Evolutionary conservation across 2,113 vertebrate genomes (phyloP).

Genomic region (Elgaria multicarinata): DNA sequence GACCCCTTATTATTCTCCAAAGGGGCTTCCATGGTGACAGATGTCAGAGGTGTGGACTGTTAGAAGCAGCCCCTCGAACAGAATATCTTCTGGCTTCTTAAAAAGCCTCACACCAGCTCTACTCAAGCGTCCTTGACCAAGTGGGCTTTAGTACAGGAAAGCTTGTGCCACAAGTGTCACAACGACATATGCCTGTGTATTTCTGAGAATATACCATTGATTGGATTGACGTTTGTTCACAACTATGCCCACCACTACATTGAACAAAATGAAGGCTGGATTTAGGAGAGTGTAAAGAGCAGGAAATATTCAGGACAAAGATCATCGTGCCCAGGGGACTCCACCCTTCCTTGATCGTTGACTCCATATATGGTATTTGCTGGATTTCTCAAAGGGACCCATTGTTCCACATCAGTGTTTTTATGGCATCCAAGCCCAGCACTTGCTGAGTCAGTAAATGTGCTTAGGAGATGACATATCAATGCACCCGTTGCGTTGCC

Average conservation of each 20-base stretch:
- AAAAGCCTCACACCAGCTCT: not conserved
- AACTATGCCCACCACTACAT: not conserved
- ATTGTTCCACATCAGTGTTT: not conserved
- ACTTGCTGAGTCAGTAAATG: constrained; percentile 1
- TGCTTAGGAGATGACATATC: not conserved
- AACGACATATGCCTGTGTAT: too few relatives aligned
- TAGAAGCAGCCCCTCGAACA: not conserved
- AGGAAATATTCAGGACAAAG: constrained; percentile 9
- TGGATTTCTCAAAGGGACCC: not conserved
- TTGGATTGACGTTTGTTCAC: not conserved
- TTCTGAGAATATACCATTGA: not conserved
- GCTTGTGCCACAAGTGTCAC: too few relatives aligned
- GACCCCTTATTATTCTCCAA: not conserved
- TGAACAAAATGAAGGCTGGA: not conserved
- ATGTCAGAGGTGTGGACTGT: not conserved
- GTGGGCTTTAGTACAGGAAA: not conserved
- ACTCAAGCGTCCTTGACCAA: not conserved
- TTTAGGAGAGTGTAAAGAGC: not conserved
- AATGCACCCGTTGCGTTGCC: not conserved
- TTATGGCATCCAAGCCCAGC: not conserved
- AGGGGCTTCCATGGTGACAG: not conserved
- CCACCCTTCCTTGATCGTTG: not conserved
- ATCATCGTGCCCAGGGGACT: not conserved
- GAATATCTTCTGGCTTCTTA: not conserved
- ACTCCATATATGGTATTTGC: not conserved